These are phyloP conservation scores for Aphelocoma coerulescens DNA, from an alignment of 2,113 vertebrate species.

Conservation along the genomic window DNA sequence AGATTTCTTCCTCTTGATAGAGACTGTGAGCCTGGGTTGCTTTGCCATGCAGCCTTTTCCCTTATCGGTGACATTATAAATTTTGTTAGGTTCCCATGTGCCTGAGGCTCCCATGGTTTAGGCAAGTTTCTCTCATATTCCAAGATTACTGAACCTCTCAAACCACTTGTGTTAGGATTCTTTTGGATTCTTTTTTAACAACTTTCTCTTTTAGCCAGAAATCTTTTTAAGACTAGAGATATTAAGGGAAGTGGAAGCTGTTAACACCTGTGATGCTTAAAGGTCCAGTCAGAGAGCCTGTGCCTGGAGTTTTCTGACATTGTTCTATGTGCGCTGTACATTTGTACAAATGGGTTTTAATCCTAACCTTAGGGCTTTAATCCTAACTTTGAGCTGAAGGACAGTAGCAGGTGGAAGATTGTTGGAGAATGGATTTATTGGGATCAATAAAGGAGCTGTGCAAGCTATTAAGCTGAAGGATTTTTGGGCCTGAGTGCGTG, in stretches of 20 bases:
- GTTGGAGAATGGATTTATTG: no score
- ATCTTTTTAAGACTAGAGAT: not conserved
- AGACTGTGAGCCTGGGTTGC: not conserved
- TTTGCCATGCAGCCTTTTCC: not conserved
- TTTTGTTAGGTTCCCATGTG: not conserved
- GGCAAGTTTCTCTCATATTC: not conserved
- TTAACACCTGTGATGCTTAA: not conserved
- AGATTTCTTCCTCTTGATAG: not conserved
- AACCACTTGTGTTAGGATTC: not conserved
- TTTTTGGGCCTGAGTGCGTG: no score
- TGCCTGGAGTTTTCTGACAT: not conserved
- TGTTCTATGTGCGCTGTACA: not conserved
- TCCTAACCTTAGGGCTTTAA: not conserved
- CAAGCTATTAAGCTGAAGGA: no score
- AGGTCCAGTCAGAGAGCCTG: not conserved
- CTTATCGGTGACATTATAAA: accelerated
- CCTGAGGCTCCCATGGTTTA: not conserved
- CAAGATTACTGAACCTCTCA: not conserved
- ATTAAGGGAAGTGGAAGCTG: not conserved
- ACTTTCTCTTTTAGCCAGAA: not conserved
- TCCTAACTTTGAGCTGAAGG: not conserved
- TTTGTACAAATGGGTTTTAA: no score
- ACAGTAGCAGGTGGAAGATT: not conserved
- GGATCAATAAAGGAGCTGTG: no score
- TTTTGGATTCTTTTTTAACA: not conserved